phyloP scores from a whole-genome alignment of 1,140 invertebrate species.

The Apolygus lucorum region DNA sequence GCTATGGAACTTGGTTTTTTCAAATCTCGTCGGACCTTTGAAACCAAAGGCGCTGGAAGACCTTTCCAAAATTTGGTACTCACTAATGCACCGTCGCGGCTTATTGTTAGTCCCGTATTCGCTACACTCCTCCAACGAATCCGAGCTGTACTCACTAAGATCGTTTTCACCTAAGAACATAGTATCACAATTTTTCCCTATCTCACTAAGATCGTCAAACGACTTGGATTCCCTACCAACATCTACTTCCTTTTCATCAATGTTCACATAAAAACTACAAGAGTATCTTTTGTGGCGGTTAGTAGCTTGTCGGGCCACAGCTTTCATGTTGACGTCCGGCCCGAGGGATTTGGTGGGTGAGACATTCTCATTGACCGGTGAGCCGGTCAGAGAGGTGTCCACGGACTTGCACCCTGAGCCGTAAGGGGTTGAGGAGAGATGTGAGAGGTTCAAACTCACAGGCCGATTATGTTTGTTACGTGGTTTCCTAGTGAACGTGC shows the following conservation, averaged over 20 bases:
- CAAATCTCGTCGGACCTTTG: slow-evolving; percentile 33
- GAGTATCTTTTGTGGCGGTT: slow-evolving; percentile 30
- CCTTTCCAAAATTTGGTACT: slow-evolving; percentile 62
- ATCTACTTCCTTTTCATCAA: slow-evolving; percentile 32
- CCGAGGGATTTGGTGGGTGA: slow-evolving; percentile 29
- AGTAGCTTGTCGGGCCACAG: slow-evolving; percentile 20
- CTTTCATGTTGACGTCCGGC: slow-evolving; percentile 26
- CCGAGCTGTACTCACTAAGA: slow-evolving; percentile 59
- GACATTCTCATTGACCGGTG: slow-evolving; percentile 41
- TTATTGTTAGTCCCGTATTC: slow-evolving; percentile 49
- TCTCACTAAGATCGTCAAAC: slow-evolving; percentile 29
- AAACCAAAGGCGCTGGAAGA: slow-evolving; percentile 33
- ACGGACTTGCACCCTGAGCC: slow-evolving; percentile 26
- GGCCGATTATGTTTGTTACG: slow-evolving; percentile 35
- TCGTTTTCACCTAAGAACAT: slow-evolving; percentile 29
- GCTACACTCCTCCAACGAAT: slow-evolving; percentile 61
- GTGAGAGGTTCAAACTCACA: slow-evolving; percentile 24
- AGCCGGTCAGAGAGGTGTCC: slow-evolving; percentile 41
- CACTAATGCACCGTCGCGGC: slow-evolving; percentile 55
- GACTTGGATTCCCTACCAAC: slow-evolving; percentile 29
- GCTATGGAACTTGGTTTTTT: slow-evolving; percentile 43
- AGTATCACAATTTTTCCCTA: slow-evolving; percentile 27
- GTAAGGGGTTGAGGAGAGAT: slow-evolving; percentile 25
- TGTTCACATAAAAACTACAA: slow-evolving; percentile 38
- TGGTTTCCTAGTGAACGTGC: slow-evolving; percentile 39